A percentile compares a stretch with the other conserved stretches of the same genome.
Evolutionary conservation across 2,113 vertebrate species (phyloP).

Genomic region (Prietella phreatophila): DNA sequence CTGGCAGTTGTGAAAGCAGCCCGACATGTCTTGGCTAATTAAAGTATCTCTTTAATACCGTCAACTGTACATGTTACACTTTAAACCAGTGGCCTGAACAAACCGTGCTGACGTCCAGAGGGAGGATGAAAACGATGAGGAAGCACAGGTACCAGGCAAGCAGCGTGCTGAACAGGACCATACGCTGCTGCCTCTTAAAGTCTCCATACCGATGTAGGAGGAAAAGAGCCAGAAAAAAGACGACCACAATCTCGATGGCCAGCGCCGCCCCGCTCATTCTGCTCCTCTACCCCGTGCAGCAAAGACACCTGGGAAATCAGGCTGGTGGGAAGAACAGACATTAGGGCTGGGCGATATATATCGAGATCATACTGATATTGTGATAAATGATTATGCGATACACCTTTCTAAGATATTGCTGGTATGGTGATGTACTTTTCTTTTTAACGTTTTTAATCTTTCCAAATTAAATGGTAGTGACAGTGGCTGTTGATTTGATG

Average conservation of each 20-base stretch:
- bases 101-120: slow-evolving; percentile 96
- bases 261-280: slow-evolving; percentile 89
- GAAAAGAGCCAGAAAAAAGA: slow-evolving; percentile 94
- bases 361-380: no score
- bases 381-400: no score
- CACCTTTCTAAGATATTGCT: no score
- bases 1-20: background rate
- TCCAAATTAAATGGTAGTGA: no score
- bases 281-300: slow-evolving; percentile 19
- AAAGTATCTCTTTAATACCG: background rate
- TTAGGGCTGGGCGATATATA: no score
- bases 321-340: background rate
- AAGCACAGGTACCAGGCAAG: slow-evolving; percentile 98
- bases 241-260: slow-evolving; percentile 90
- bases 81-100: slow-evolving; percentile 52
- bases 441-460: no score
- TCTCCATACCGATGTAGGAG: slow-evolving; percentile 95
- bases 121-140: slow-evolving; percentile 94
- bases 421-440: no score
- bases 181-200: slow-evolving; percentile 92
- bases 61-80: background rate
- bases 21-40: background rate
- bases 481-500: no score
- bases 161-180: slow-evolving; percentile 90
- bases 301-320: slow-evolving; percentile 35